A percentile compares a stretch with the other conserved stretches of the same genome.
Conservation (phyloP, 2,113 vertebrate genomes). For the Micronycteris hirsuta region DNA sequence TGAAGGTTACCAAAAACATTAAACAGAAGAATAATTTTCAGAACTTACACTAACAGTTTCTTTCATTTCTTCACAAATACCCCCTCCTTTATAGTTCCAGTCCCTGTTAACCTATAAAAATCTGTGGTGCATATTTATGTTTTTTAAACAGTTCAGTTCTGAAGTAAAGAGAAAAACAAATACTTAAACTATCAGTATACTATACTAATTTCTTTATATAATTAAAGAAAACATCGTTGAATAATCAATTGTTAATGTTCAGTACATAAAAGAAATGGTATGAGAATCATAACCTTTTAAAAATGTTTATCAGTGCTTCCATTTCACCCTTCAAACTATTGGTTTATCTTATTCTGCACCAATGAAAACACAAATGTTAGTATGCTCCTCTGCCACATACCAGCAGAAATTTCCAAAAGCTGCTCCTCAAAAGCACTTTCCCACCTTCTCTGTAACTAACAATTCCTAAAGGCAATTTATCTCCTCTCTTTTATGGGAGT, state of each 20-base stretch:
- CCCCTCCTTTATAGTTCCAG: background rate
- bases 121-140: background rate
- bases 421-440: background rate
- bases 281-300: background rate
- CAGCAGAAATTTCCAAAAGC: background rate
- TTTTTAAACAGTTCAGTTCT: conserved; percentile 23
- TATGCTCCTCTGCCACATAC: background rate
- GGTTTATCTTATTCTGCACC: background rate
- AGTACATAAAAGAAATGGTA: background rate
- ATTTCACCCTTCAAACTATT: background rate
- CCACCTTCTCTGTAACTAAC: background rate
- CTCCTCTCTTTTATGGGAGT: background rate
- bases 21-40: background rate
- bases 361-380: background rate
- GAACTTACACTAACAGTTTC: background rate
- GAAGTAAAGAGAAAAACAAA: background rate
- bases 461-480: background rate
- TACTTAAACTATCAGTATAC: background rate
- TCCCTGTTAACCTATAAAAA: background rate
- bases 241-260: background rate
- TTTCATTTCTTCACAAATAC: conserved; percentile 11
- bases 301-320: background rate
- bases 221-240: background rate
- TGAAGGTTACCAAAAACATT: background rate
- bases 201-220: background rate